phyloP scores from a whole-genome alignment of 2,797 vertebrate genomes.

The Silurus aristotelis region DNA sequence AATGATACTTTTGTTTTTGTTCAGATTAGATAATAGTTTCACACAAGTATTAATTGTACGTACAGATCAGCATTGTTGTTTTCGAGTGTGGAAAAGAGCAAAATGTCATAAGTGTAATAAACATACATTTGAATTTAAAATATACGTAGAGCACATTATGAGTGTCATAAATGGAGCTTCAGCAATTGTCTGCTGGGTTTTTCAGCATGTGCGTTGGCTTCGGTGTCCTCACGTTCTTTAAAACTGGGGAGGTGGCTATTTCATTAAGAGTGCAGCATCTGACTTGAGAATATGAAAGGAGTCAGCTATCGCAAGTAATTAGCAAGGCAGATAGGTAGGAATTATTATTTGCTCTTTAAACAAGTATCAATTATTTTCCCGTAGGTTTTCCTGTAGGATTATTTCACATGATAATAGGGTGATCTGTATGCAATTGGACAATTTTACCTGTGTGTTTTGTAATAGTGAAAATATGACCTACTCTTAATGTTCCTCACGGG shows the following conservation, averaged over 20 bases:
- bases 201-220: conserved; percentile 16
- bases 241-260: conserved; percentile 31
- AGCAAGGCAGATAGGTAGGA: conserved; percentile 31
- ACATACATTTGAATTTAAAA: background rate
- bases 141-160: background rate
- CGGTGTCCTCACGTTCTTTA: conserved; percentile 27
- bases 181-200: background rate
- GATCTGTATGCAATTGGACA: background rate
- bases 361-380: background rate
- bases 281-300: conserved; percentile 16
- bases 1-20: conserved; percentile 26
- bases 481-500: background rate
- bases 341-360: conserved; percentile 34
- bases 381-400: background rate
- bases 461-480: background rate
- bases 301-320: conserved; percentile 1
- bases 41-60: background rate
- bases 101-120: background rate
- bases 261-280: background rate
- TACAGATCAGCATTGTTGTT: background rate
- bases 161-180: background rate
- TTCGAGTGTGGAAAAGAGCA: background rate
- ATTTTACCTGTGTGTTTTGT: no score
- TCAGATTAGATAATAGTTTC: background rate
- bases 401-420: background rate